phyloP scores from a whole-genome alignment of 2,888 invertebrate species.

The Prenolepis imparis region DNA sequence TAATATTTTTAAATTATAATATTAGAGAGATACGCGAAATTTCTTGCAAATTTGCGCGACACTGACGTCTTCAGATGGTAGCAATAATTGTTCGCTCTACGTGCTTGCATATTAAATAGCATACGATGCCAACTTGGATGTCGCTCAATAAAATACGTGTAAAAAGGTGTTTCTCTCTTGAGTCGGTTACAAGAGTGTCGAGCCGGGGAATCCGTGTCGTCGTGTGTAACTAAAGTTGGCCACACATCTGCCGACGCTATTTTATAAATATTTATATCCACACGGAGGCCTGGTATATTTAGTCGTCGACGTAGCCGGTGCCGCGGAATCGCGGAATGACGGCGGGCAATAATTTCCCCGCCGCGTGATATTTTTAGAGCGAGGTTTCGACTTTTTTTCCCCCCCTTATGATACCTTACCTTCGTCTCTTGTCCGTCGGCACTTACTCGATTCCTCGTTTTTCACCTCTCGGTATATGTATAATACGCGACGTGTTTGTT shows the following conservation, averaged over 20 bases:
- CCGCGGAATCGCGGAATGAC: constrained; percentile 65
- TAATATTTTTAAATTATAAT: background rate
- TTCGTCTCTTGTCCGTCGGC: constrained; percentile 23
- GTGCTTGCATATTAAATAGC: constrained; percentile 24
- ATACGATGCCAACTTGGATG: constrained; percentile 9
- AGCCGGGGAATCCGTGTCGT: constrained; percentile 35
- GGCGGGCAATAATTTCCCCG: constrained; percentile 70
- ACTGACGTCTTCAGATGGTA: background rate
- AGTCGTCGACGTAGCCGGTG: constrained; percentile 71
- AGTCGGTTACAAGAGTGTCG: constrained; percentile 5
- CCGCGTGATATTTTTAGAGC: constrained; percentile 75
- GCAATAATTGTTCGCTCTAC: background rate
- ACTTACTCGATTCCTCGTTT: constrained; percentile 33
- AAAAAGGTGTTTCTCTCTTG: constrained; percentile 5
- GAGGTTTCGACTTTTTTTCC: constrained; percentile 64
- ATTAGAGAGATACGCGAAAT: background rate
- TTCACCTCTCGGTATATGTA: constrained; percentile 19
- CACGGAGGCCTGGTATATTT: constrained; percentile 75
- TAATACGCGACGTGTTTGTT: constrained; percentile 33
- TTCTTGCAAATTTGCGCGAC: background rate
- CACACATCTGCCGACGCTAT: constrained; percentile 80
- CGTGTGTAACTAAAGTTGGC: constrained; percentile 50
- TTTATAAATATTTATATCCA: constrained; percentile 82
- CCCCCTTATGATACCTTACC: constrained; percentile 37
- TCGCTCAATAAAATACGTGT: constrained; percentile 38